Conservation (phyloP, 2,113 vertebrate genomes). For the Cynoglossus semilaevis region DNA sequence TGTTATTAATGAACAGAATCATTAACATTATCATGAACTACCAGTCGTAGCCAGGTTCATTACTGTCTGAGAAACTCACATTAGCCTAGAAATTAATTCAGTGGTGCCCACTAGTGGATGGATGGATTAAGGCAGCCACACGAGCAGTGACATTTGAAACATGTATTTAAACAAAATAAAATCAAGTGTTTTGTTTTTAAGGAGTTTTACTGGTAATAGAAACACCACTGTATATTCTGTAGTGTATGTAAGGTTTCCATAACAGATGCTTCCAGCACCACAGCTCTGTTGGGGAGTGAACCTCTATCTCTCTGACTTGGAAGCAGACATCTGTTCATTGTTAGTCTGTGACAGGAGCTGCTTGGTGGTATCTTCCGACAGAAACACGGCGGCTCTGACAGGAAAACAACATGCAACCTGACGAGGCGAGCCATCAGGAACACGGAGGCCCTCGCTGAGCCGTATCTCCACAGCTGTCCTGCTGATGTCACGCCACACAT, state of each 20-base stretch:
- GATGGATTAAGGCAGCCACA: no score
- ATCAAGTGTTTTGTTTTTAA: no score
- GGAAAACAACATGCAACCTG: slow-evolving; percentile 48
- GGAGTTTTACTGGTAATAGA: no score
- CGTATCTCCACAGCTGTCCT: slow-evolving; percentile 57
- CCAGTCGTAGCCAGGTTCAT: no score
- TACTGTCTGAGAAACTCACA: no score
- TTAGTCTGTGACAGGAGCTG: slow-evolving; percentile 55
- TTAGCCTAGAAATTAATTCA: no score
- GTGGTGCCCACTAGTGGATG: no score
- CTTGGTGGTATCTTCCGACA: slow-evolving; percentile 49
- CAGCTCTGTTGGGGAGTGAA: slow-evolving; percentile 33
- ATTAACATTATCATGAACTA: no score
- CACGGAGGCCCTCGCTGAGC: slow-evolving; percentile 34
- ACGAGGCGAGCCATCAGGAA: slow-evolving; percentile 42
- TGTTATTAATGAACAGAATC: no score
- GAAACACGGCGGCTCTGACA: slow-evolving; percentile 36
- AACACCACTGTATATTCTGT: no score
- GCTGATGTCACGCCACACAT: slow-evolving; percentile 66
- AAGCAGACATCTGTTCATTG: slow-evolving; percentile 72
- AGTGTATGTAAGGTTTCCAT: slow-evolving; percentile 1
- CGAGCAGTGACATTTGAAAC: no score
- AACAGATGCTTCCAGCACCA: slow-evolving; percentile 16
- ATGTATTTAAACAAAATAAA: no score
- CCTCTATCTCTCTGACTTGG: slow-evolving; percentile 36